Conservation (phyloP, 2,888 invertebrate genomes). For the Plebejus anna region DNA sequence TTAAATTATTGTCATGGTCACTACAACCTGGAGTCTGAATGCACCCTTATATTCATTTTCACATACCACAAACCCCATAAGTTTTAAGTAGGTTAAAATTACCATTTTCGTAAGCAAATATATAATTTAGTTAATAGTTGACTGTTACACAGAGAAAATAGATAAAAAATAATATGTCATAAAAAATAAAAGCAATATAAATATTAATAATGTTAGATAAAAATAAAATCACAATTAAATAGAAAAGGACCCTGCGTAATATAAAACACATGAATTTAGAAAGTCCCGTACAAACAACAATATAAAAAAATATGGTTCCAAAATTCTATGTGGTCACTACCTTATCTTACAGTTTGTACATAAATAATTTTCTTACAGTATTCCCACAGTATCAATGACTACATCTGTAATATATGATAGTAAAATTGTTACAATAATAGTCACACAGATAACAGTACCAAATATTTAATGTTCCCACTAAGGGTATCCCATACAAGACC, state of each 20-base stretch:
- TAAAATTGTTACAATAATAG: constrained; percentile 1
- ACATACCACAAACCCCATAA: background rate
- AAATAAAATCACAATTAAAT: background rate
- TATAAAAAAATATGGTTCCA: background rate
- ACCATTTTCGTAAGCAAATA: background rate
- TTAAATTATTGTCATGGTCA: background rate
- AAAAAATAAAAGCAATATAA: background rate
- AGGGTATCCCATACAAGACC: constrained; percentile 3
- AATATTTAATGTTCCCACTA: background rate
- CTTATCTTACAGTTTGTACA: constrained; percentile 3
- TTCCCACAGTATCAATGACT: constrained; percentile 7
- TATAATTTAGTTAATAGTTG: background rate
- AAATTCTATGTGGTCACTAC: constrained; percentile 3
- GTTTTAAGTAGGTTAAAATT: background rate
- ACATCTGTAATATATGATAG: background rate
- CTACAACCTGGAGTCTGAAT: background rate
- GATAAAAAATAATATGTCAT: background rate
- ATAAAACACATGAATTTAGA: constrained; percentile 5
- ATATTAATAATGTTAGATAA: background rate
- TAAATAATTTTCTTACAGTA: constrained; percentile 14
- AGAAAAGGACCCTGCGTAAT: background rate
- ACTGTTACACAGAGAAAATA: background rate
- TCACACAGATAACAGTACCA: background rate
- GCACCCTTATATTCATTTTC: background rate
- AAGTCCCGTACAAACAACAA: constrained; percentile 7